These are phyloP conservation scores for Dione juno DNA, from an alignment of 2,888 invertebrate species.

Conservation along the genomic window DNA sequence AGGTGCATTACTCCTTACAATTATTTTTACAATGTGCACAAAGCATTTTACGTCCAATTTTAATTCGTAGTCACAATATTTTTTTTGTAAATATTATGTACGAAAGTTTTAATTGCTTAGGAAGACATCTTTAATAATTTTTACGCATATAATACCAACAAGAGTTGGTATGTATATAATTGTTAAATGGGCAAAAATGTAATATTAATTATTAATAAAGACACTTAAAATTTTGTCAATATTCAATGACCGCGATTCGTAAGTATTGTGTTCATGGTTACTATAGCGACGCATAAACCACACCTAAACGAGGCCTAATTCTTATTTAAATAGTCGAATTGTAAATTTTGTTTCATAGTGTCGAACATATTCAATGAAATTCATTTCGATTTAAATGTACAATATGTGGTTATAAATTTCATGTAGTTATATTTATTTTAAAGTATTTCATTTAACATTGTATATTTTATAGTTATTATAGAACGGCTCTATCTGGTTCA, in stretches of 20 bases:
- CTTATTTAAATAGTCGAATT: slow-evolving; percentile 41
- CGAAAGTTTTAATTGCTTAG: too few relatives aligned
- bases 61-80: neutral
- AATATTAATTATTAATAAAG: neutral
- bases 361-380: neutral
- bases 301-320: slow-evolving; percentile 69
- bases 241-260: slow-evolving; percentile 53
- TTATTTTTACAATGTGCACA: neutral
- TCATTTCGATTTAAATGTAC: neutral
- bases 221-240: slow-evolving; percentile 70
- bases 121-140: too few relatives aligned
- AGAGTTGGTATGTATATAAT: neutral
- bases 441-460: neutral
- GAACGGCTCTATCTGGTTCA: neutral
- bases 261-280: slow-evolving; percentile 69
- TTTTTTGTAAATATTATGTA: too few relatives aligned
- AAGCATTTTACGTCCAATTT: neutral
- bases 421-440: too few relatives aligned
- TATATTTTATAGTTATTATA: neutral
- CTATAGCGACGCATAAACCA: slow-evolving; percentile 71
- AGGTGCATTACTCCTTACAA: neutral
- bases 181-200: neutral
- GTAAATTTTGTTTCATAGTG: slow-evolving; percentile 13
- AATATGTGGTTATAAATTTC: neutral
- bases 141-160: too few relatives aligned